A percentile compares a stretch with the other conserved stretches of the same genome.
These are phyloP conservation scores for Ptychadena robeensis DNA, from an alignment of 2,797 vertebrate genomes.

Conservation along the genomic window DNA sequence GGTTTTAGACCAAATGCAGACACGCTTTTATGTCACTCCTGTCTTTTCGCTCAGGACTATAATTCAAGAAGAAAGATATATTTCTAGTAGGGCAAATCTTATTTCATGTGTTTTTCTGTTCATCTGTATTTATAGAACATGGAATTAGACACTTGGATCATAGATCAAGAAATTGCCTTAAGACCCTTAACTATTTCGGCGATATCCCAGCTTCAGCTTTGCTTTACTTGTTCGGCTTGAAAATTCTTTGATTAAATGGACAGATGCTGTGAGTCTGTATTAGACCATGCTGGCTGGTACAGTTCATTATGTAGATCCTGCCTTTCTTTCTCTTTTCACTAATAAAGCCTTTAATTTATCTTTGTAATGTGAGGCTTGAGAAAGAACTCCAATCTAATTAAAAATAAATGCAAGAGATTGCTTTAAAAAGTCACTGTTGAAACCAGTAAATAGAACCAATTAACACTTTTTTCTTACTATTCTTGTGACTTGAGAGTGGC, in stretches of 20 bases:
- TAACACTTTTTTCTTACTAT: background rate
- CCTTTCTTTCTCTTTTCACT: background rate
- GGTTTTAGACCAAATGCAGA: constrained; percentile 85
- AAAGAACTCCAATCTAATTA: background rate
- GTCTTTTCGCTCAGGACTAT: constrained; percentile 78
- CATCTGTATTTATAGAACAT: constrained; percentile 3
- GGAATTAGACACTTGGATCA: background rate
- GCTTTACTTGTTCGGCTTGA: background rate
- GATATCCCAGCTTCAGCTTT: background rate
- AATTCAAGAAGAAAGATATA: constrained; percentile 72
- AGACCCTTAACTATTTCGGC: background rate
- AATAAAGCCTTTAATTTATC: background rate
- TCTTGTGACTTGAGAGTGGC: background rate
- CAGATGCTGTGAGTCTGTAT: background rate
- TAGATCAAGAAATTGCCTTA: background rate
- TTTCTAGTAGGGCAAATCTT: background rate
- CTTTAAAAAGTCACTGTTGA: background rate
- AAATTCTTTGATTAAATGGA: background rate
- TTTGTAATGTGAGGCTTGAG: background rate
- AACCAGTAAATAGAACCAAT: background rate
- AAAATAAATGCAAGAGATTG: background rate
- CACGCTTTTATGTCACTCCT: constrained; percentile 80
- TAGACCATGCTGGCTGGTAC: background rate
- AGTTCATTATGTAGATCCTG: background rate
- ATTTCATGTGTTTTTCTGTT: constrained; percentile 6